Evolutionary conservation across 1,140 invertebrate species (phyloP), one percentile per base, ranked within the genome.

Genomic region (Anagrus nilaparvatae): DNA sequence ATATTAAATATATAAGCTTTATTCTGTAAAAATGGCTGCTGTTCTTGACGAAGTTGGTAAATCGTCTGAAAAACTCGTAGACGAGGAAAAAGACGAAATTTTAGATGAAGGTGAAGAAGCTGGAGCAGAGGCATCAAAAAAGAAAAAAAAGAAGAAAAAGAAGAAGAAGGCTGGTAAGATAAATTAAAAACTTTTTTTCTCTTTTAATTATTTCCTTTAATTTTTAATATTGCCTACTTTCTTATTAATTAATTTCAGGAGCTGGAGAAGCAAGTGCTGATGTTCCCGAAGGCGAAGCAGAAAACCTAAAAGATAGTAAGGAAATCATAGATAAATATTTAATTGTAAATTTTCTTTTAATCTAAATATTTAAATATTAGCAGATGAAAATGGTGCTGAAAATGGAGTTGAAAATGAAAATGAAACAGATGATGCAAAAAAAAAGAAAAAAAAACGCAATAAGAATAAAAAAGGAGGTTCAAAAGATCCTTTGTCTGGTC

Each of bases 401-500:
- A 65, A 65, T 46, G 59, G 52, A 4, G 52, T 39, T 4, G 60
- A 64, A 38, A 57, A 45, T 18, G 74, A 73, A 35, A 71, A 65
- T 12, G 65, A 61, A 0, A 78, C 79, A 40, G 76, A 76, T 51
- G 81, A 81, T 50, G 82, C 79, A 50, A 82, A 80, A 49, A 73
- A 72, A 40, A 65, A 66, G 13, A 71, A 69, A 38, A 61, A 65
- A 10, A 72, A 74, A 40, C 50, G 65, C 9, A 65, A 67, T 21
- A 60, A 58, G 40, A 72, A 76, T 57, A 69, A 65, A 27, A 62
- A 55, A 23, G 62, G 59, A 21, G 51, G 55, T 25, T 86, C 91
- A 66, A 90, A 87, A 9, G 74, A 81, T 64, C 90, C 91, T 13
- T 90, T 93, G 9, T 76, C 82, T 13, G 77, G 96, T 53, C 82